Evolutionary conservation across 2,888 invertebrate genomes (phyloP), one percentile per base, ranked within the genome.

Genomic region (Drosophila colorata): DNA sequence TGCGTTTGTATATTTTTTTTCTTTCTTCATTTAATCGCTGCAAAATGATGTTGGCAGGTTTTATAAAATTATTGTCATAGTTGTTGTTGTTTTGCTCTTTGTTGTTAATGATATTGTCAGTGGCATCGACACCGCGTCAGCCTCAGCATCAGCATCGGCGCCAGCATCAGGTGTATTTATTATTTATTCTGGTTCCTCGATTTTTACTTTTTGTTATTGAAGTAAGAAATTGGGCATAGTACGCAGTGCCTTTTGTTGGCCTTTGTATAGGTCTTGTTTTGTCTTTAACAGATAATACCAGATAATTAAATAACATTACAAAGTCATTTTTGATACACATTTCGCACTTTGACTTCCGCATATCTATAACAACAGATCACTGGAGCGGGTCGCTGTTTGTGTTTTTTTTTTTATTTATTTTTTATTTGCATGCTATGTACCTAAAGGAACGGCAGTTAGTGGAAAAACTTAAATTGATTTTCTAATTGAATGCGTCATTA

Each of bases 51-150:
- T 59, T 73, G 70, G 69, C 69, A 57, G 64, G 41, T 52, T 51
- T 23, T 18, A 25, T 4, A 41, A 18, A 46, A 41, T 40, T 59
- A 59, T 65, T 77, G 74, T 74, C 53, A 77, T 73, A 49, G 8
- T 44, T 43, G 13, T 49, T 35, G 47, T 59, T 43, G 46, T 23
- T 66, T 40, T 53, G 37, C 25, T 70, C 82, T 79, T 80, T 86
- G 74, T 77, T 74, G 89, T 58, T 83, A 83, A 88, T 87, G 89
- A 87, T 80, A 83, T 82, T 72, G 83, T 82, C 77, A 59, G 80
- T 33, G 82, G 69, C 69, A 77, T 65, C 78, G 65, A 60, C 70
- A 59, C 55, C 51, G 18, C 55, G 43, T 81, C 84, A 86, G 84
- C 55, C 38, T 81, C 84, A 86, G 84, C 55, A 43, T 74, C 84